Evolutionary conservation across 1,140 invertebrate genomes (phyloP).

Genomic region (Drosophila dunni): DNA sequence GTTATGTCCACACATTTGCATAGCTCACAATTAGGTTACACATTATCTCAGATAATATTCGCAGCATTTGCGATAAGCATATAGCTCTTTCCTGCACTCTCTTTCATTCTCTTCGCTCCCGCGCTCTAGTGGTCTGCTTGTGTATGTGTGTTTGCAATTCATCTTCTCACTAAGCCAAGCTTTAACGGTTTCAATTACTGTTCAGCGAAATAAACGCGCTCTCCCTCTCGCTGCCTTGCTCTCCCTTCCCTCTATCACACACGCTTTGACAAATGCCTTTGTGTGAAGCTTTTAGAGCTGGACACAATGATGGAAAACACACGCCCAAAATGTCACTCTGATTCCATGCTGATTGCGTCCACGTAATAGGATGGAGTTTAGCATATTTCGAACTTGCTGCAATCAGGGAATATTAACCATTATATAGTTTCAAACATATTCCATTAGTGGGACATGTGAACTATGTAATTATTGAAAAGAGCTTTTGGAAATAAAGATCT

Average conservation of each 20-base stretch:
- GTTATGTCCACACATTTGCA: conserved; percentile 65
- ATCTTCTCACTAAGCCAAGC: conserved; percentile 46
- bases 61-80: conserved; percentile 71
- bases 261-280: conserved; percentile 39
- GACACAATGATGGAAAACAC: background rate
- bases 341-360: background rate
- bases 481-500: too few species aligned
- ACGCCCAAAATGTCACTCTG: background rate
- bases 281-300: conserved; percentile 64
- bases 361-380: background rate
- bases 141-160: conserved; percentile 47
- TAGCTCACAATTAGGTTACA: conserved; percentile 79
- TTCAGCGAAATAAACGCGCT: conserved; percentile 49
- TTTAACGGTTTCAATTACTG: conserved; percentile 80
- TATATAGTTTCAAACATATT: too few species aligned
- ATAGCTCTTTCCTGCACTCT: background rate
- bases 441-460: too few species aligned
- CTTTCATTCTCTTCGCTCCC: conserved; percentile 29
- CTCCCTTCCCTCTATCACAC: conserved; percentile 1
- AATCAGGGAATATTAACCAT: too few species aligned
- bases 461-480: too few species aligned
- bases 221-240: background rate
- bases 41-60: conserved; percentile 82
- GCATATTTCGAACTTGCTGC: background rate
- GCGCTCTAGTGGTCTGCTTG: background rate